Base-by-base conservation (phyloP, 2,797 vertebrate species). In the Liasis olivaceus region DNA sequence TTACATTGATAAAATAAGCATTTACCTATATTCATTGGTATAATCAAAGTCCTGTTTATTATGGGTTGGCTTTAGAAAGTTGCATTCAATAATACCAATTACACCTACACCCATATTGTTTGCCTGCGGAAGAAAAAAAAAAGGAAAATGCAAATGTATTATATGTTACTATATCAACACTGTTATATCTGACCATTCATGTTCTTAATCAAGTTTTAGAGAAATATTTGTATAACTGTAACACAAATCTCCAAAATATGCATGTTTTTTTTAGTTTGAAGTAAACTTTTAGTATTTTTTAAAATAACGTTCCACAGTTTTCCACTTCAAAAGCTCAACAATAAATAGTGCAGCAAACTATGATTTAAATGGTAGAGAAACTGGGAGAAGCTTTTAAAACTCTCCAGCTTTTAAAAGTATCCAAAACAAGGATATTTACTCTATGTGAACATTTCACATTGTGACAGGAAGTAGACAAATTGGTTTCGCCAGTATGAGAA, bases 31-130 rank as follows among this genome's bases (percentile, higher is more conserved):
- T 81, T 98, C 98, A 24, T 99, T 99, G 4, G 98, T 99, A 94
- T 99, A 98, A 94, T 98, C 98, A 92, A 99, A 99, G 96, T 98
- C 99, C 95, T 99, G 99, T 93, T 99, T 99, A 97, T 99, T 99
- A 96, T 99, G 99, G 90, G 99, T 99, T 36, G 99, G 99, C 89
- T 99, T 98, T 77, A 99, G 97, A 95, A 98, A 99, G 97, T 99
- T 98, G 95, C 99, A 99, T 81, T 99, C 99, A 66, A 99, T 98
- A 94, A 99, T 97, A 2, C 98, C 99, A 85, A 99, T 98, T 85
- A 99, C 98, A 36, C 99, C 98, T 87, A 99, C 98, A 31, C 99
- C 99, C 97, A 97, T 98, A 69, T 95, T 98, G 96, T 98, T 98
- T 91, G 98, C 98, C 99, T 99, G 96, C 58, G 96, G 95, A 94